Percentiles rank a stretch among this genome's conserved stretches.
Conservation (phyloP, 2,888 invertebrate species). For the Caenorhabditis wallacei region DNA sequence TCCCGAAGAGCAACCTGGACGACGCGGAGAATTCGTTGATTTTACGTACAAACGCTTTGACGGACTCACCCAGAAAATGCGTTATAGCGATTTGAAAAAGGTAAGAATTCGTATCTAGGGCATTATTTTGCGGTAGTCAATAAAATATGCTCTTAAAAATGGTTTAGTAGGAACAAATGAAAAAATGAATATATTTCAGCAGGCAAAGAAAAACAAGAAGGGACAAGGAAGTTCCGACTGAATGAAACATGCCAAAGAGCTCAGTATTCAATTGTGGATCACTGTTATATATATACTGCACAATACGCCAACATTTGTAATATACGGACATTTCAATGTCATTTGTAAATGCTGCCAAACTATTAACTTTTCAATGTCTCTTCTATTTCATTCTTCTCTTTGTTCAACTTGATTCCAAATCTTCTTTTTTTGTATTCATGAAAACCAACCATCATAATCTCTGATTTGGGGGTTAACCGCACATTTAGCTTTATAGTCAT, state of each 20-base stretch:
- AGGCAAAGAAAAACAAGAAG: constrained; percentile 60
- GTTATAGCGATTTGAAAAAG: constrained; percentile 69
- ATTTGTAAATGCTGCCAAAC: constrained; percentile 49
- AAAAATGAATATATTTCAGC: constrained; percentile 43
- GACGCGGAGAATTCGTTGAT: constrained; percentile 96
- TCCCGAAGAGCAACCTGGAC: constrained; percentile 69
- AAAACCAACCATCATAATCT: constrained; percentile 15
- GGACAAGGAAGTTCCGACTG: constrained; percentile 52
- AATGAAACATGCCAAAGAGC: not conserved
- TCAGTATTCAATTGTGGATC: not conserved
- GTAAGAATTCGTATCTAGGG: constrained; percentile 26
- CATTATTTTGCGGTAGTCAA: no score
- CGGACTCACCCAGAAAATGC: constrained; percentile 88
- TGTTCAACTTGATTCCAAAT: constrained; percentile 27
- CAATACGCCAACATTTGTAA: constrained; percentile 42
- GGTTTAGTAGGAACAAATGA: no score
- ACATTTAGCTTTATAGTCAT: constrained; percentile 60
- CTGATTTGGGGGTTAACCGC: constrained; percentile 24
- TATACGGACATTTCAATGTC: constrained; percentile 17
- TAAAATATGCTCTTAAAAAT: no score
- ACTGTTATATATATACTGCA: constrained; percentile 21
- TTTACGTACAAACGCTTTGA: constrained; percentile 99
- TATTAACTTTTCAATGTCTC: constrained; percentile 6
- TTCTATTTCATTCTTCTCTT: constrained; percentile 16
- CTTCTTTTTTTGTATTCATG: not conserved